Percentiles rank a stretch among this genome's conserved stretches.
Conservation (phyloP, 2,797 vertebrate genomes). For the Micromesistius poutassou region DNA sequence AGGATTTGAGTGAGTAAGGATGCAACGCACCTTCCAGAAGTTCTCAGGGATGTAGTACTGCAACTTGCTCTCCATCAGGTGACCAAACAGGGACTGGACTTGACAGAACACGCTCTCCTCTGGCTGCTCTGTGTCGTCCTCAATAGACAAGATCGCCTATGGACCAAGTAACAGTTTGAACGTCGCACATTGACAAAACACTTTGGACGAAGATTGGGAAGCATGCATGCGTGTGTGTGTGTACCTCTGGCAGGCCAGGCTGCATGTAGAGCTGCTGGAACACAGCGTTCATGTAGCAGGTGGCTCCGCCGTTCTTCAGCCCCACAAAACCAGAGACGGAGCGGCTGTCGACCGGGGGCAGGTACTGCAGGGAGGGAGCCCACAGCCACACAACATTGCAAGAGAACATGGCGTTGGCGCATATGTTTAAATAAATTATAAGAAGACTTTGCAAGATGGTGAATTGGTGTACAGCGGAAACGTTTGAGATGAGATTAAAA, state of each 20-base stretch:
- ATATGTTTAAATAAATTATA: too few species aligned
- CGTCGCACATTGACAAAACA: neutral
- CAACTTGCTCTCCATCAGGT: conserved; percentile 98
- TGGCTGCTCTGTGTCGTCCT: conserved; percentile 94
- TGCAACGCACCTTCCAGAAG: conserved; percentile 91
- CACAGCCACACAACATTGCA: neutral
- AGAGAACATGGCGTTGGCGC: neutral
- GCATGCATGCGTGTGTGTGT: neutral
- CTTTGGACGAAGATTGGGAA: neutral
- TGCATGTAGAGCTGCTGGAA: conserved; percentile 99
- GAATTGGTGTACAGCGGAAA: too few species aligned
- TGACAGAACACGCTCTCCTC: conserved; percentile 99
- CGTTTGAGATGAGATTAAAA: too few species aligned
- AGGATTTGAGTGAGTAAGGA: neutral
- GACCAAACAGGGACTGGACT: conserved; percentile 96
- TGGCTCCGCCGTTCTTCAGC: conserved; percentile 95
- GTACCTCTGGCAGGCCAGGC: conserved; percentile 94
- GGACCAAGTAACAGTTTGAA: neutral
- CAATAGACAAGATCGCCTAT: conserved; percentile 77
- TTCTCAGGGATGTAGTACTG: conserved; percentile 98
- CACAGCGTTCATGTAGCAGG: conserved; percentile 98
- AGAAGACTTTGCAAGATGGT: too few species aligned
- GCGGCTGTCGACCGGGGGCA: conserved; percentile 95
- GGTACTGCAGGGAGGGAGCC: conserved; percentile 74
- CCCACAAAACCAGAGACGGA: conserved; percentile 95